These are phyloP conservation scores for Sclerodermus sp. DNA, from an alignment of 2,888 invertebrate species.

Conservation along the genomic window DNA sequence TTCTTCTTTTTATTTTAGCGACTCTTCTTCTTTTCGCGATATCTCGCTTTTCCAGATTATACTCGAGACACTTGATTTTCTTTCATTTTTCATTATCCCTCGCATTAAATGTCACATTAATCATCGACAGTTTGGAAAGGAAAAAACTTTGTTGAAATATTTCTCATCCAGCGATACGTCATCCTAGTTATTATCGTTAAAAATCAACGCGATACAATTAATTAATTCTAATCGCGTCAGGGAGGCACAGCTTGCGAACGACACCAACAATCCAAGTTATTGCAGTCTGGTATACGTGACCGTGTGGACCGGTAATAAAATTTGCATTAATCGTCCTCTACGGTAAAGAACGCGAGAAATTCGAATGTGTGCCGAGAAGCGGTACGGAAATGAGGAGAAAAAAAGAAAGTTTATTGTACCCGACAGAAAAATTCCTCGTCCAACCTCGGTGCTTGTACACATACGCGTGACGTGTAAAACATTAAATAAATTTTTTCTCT, in stretches of 20 bases:
- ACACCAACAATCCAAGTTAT: conserved; percentile 33
- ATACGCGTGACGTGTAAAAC: too few species aligned
- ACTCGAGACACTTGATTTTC: too few species aligned
- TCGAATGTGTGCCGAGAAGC: background rate
- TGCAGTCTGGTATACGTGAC: conserved; percentile 28
- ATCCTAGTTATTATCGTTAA: too few species aligned
- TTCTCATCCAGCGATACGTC: too few species aligned
- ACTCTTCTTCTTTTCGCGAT: too few species aligned
- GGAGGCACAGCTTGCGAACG: conserved; percentile 31
- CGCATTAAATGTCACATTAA: too few species aligned
- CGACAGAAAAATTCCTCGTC: background rate
- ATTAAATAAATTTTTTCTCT: background rate
- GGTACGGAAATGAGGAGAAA: conserved; percentile 9
- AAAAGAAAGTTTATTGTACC: conserved; percentile 9
- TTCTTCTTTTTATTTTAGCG: too few species aligned
- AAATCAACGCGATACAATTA: conserved; percentile 22
- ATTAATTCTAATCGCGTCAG: conserved; percentile 38
- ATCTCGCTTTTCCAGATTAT: too few species aligned
- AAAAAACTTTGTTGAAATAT: too few species aligned
- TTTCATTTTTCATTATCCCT: too few species aligned
- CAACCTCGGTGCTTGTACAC: too few species aligned
- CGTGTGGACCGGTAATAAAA: conserved; percentile 27
- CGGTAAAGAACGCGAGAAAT: background rate
- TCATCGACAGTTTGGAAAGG: too few species aligned
- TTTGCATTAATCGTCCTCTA: conserved; percentile 36